Base-by-base conservation (phyloP, 2,888 invertebrate species). In the Patella caerulea region DNA sequence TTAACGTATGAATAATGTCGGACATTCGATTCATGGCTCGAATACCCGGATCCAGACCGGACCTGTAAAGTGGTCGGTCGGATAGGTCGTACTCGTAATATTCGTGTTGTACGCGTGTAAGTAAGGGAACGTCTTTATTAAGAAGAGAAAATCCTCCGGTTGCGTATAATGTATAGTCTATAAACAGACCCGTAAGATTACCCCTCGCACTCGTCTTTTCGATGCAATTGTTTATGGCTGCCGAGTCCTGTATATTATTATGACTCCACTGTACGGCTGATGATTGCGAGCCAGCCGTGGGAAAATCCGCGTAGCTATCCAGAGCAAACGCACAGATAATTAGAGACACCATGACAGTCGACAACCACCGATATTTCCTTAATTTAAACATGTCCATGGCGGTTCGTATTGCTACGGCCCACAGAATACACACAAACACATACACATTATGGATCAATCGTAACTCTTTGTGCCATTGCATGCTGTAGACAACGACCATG, bases 361-460 rank as follows among this genome's bases (percentile, higher is more conserved):
- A 19, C 19, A 65, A 24, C 19, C 19, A 19, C 24, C 24, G 19
- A 17, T 65, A 24, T 11, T 65, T 65, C 65, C 65, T 3, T 19
- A 65, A 24, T 15, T 65, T 65, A 11, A 65, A 24, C 19, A 65
- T 9, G 14, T 65, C 14, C 65, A 65, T 12, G 11, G 14, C 12
- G 11, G 65, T 65, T 65, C 24, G 19, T 24, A 82, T 54, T 53
- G 79, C 78, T 76, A 79, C 69, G 17, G 83, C 78, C 52, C 79
- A 81, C 9, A 85, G 75, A 7, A 87, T 81, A 29, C 85, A 83
- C 73, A 87, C 71, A 52, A 88, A 76, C 14, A 87, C 83, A 45
- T 88, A 76, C 24, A 78, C 76, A 76, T 88, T 86, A 65, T 88
- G 87, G 59, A 88, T 24, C 71, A 89, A 88, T 11, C 89, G 65